Conservation (phyloP, 2,113 vertebrate species). For the Caranx ignobilis region DNA sequence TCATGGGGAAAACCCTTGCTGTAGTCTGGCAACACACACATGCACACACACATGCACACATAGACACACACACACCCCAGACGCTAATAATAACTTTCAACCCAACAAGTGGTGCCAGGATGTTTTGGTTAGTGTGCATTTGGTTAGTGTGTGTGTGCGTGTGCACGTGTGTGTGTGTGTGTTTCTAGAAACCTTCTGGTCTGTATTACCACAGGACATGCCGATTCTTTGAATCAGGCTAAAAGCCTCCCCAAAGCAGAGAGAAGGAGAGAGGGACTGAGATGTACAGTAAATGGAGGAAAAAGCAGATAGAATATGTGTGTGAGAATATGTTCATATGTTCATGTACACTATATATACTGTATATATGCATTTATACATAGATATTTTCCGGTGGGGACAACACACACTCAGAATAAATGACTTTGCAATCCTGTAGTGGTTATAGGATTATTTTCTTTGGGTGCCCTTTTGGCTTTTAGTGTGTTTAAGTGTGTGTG, state of each 20-base stretch:
- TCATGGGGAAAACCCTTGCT: conserved; percentile 78
- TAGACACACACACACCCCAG: conserved; percentile 41
- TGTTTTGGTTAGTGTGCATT: conserved; percentile 68
- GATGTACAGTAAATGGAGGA: conserved; percentile 39
- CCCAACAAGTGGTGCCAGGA: conserved; percentile 68
- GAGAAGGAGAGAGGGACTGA: background rate
- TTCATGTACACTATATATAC: background rate
- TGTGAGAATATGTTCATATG: background rate
- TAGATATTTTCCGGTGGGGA: background rate
- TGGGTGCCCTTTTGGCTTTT: conserved; percentile 34
- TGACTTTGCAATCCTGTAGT: conserved; percentile 1
- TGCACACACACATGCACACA: conserved; percentile 19
- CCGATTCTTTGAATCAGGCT: conserved; percentile 77
- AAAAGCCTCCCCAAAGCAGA: conserved; percentile 79
- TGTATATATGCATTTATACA: conserved; percentile 8
- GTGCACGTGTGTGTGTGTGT: conserved; percentile 34
- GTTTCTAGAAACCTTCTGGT: conserved; percentile 73
- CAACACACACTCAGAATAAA: background rate
- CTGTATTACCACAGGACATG: conserved; percentile 82
- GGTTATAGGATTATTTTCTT: conserved; percentile 35
- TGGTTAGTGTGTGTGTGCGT: background rate
- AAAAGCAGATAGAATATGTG: conserved; percentile 26
- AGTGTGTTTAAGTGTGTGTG: conserved; percentile 17
- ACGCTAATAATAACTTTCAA: conserved; percentile 80
- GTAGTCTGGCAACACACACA: conserved; percentile 51